Evolutionary conservation across 2,797 vertebrate species (phyloP).

Genomic region (Acanthornis magna): DNA sequence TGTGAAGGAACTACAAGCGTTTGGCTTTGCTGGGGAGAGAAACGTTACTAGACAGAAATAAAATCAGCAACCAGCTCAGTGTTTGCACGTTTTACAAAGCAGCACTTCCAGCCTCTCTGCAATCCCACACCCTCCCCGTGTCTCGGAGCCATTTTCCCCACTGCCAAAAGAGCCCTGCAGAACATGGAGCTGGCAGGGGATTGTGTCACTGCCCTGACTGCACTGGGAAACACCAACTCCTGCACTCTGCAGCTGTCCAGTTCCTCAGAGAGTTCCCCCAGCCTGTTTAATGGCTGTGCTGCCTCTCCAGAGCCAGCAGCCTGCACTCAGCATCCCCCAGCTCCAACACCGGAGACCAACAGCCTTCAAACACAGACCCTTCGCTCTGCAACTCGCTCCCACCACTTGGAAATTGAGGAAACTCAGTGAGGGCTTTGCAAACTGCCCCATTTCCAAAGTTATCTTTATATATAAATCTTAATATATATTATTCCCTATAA

Average conservation of each 20-base stretch:
- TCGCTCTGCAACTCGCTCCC: neutral
- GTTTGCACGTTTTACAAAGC: neutral
- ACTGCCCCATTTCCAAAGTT: neutral
- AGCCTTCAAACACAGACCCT: neutral
- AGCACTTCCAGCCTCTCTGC: neutral
- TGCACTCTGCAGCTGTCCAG: conserved; percentile 9
- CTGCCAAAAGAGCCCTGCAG: neutral
- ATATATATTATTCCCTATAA: neutral
- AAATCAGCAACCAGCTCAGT: neutral
- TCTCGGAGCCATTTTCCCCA: conserved; percentile 44
- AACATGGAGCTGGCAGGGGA: conserved; percentile 42
- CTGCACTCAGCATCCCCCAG: neutral
- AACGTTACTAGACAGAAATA: neutral
- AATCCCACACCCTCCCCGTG: accelerated
- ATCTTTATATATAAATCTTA: neutral
- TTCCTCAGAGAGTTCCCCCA: neutral
- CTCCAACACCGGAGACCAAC: neutral
- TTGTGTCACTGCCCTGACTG: neutral
- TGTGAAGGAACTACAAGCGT: neutral
- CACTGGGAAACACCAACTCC: neutral
- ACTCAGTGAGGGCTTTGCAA: neutral
- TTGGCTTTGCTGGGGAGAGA: neutral
- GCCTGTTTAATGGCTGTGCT: neutral
- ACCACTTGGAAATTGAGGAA: accelerated
- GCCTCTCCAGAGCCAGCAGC: neutral